Evolutionary conservation across 1,140 invertebrate genomes (phyloP), one percentile per base, ranked within the genome.

Genomic region (Bactericera cockerelli): DNA sequence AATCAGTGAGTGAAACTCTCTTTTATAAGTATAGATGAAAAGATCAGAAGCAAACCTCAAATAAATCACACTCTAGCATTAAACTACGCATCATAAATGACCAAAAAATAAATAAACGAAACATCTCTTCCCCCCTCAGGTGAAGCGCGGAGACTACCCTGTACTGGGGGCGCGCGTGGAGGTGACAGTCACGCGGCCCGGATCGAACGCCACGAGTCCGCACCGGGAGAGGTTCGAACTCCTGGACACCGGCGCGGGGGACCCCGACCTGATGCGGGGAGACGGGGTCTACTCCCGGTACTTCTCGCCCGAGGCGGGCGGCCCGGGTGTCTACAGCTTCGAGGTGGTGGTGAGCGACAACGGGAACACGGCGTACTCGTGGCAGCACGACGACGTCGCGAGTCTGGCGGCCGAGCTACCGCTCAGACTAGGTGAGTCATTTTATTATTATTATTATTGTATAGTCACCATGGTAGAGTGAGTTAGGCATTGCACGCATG

Each of bases 261-360:
- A 81, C 70, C 78, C 80, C 2, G 82, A 84, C 69, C 72, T 82
- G 11, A 78, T 75, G 16, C 75, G 75, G 69, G 75, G 76, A 8
- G 82, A 84, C 68, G 81, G 82, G 14, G 71, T 83, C 14, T 84
- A 83, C 66, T 78, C 79, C 0, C 70, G 78, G 55, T 82, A 80
- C 63, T 79, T 81, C 62, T 77, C 75, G 22, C 68, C 75, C n/a
- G 68, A 67, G 25, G 66, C 70, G 56, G 69, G 70, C 33, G 70
- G 70, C 24, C 63, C 68, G 21, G 78, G 78, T 1, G 66, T 68
- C 1, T 79, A 79, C 62, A 75, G 70, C n/a, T 75, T 76, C 61
- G 71, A 75, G 60, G 70, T 72, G 0, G 67, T 69, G 0, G 69
- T 74, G 21, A 70, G 65, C 38, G 75, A 76, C 59, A 76, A 76